Conservation (phyloP, 2,113 vertebrate genomes). For the Neotoma lepida region DNA sequence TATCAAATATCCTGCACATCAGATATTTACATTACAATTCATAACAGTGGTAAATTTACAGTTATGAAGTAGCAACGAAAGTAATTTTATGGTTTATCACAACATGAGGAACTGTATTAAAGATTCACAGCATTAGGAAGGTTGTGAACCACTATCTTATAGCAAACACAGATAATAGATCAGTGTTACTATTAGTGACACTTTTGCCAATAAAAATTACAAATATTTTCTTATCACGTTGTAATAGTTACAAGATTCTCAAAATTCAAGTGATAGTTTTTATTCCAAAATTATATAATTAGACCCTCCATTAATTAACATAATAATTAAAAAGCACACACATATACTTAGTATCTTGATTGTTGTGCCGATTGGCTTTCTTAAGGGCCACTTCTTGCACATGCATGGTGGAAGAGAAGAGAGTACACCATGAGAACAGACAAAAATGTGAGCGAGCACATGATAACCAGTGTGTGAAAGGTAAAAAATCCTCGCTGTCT, state of each 20-base stretch:
- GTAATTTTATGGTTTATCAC: not conserved
- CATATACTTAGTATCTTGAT: not conserved
- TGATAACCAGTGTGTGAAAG: not conserved
- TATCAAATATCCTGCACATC: not conserved
- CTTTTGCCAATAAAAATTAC: no score
- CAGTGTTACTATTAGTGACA: not conserved
- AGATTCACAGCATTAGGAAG: not conserved
- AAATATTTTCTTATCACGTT: not conserved
- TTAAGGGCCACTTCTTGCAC: not conserved
- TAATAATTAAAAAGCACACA: no score
- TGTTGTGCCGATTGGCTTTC: not conserved
- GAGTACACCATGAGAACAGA: not conserved
- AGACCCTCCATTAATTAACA: rapidly evolving
- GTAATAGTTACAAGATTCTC: not conserved
- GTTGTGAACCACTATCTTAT: not conserved
- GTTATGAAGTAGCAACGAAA: not conserved
- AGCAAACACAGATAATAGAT: not conserved
- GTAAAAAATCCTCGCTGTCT: not conserved
- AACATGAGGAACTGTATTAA: not conserved
- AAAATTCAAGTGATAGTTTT: not conserved
- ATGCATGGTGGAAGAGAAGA: not conserved
- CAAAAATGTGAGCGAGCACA: not conserved
- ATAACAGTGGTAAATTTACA: not conserved
- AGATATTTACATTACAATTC: no score
- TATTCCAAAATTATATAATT: not conserved